Conservation (phyloP, 2,113 vertebrate species). For the Alosa alosa region DNA sequence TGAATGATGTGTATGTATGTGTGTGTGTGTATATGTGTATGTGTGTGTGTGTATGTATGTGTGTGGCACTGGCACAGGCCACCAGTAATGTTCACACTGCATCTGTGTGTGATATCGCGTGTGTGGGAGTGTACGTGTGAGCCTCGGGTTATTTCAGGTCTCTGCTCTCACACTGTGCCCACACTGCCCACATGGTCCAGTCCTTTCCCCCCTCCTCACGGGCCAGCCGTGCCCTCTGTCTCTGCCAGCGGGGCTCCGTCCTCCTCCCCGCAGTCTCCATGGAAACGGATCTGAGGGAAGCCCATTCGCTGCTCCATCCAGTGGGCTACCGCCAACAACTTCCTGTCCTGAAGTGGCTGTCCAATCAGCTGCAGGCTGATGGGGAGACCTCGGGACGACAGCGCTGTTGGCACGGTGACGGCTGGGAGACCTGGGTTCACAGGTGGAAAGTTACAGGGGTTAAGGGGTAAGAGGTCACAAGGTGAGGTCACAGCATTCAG, state of each 20-base stretch:
- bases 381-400: slow-evolving; percentile 85
- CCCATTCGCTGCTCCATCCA: slow-evolving; percentile 90
- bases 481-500: neutral
- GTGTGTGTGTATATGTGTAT: neutral
- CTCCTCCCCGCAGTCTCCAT: slow-evolving; percentile 27
- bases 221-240: neutral
- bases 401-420: slow-evolving; percentile 79
- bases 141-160: slow-evolving; percentile 8
- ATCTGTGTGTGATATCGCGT: neutral
- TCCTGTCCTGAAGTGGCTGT: slow-evolving; percentile 78
- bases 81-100: neutral
- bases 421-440: slow-evolving; percentile 82
- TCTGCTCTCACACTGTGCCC: neutral
- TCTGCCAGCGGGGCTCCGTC: neutral
- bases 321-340: slow-evolving; percentile 84
- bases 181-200: neutral
- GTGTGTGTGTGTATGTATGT: neutral
- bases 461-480: neutral
- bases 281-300: slow-evolving; percentile 78
- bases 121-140: neutral
- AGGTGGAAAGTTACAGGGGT: slow-evolving; percentile 1
- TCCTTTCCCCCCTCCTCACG: neutral
- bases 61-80: neutral
- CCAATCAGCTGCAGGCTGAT: slow-evolving; percentile 91
- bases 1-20: slow-evolving; percentile 11